phyloP scores from a whole-genome alignment of 2,113 vertebrate species.

The Phrynosoma blainvillii region DNA sequence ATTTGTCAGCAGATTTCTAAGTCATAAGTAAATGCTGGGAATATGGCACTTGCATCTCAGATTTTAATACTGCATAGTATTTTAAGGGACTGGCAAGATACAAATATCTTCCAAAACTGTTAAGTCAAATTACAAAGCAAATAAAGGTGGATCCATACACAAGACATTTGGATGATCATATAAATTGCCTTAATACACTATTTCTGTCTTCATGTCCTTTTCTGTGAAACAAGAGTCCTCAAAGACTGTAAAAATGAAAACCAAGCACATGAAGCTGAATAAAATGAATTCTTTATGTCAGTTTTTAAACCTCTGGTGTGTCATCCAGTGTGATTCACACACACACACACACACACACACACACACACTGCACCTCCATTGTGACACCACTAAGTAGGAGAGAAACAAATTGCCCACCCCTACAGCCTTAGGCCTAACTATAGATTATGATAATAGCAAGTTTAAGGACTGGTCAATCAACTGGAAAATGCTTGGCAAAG shows the following conservation, averaged over 20 bases:
- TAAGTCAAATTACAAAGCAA: neutral
- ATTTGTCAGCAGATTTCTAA: no score
- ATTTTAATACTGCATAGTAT: no score
- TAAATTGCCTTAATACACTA: neutral
- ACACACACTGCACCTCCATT: no score
- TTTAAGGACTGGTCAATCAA: neutral
- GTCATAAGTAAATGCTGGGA: neutral
- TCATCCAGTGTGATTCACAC: no score
- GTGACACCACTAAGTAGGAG: no score
- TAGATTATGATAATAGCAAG: neutral
- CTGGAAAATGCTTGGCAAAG: neutral
- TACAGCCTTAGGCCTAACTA: neutral
- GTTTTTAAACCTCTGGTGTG: no score
- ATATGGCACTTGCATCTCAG: neutral
- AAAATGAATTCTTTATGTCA: neutral
- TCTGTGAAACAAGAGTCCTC: neutral
- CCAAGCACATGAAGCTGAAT: neutral
- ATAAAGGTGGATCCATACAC: neutral
- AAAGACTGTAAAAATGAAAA: neutral
- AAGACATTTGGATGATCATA: neutral
- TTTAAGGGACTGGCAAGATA: no score
- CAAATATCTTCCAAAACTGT: neutral
- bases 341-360: no score
- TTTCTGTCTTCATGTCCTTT: neutral
- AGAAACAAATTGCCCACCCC: no score